Conservation (phyloP, 2,113 vertebrate species). For the Dolichotis patagonum region DNA sequence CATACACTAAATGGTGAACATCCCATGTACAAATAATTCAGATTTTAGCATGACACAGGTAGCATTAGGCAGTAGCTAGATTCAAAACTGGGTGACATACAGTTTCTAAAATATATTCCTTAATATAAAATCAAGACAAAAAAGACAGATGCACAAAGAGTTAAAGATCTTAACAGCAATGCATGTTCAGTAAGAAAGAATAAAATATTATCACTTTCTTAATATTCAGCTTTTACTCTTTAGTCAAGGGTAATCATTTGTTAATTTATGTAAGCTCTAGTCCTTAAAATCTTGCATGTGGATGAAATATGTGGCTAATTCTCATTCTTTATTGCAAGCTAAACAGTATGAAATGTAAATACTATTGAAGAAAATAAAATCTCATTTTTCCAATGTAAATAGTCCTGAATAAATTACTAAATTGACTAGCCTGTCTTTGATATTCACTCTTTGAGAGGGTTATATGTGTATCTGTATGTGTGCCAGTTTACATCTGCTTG, state of each 20-base stretch:
- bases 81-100: not conserved
- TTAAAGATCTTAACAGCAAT: not conserved
- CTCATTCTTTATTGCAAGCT: constrained; percentile 35
- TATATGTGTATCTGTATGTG: not conserved
- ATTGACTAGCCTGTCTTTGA: not conserved
- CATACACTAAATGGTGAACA: not conserved
- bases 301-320: not conserved
- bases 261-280: constrained; percentile 17
- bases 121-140: constrained; percentile 37
- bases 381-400: constrained; percentile 19
- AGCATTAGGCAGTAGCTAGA: not conserved
- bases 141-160: not conserved
- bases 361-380: constrained; percentile 48
- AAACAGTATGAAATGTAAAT: constrained; percentile 52
- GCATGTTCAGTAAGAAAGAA: not conserved
- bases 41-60: not conserved
- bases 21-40: not conserved
- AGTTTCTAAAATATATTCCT: not conserved
- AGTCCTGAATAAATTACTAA: constrained; percentile 39
- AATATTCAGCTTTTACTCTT: constrained; percentile 50
- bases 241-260: constrained; percentile 40
- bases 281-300: constrained; percentile 31
- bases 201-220: constrained; percentile 47
- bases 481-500: not conserved
- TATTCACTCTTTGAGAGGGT: not conserved